These are phyloP conservation scores for Tetrax tetrax DNA, from an alignment of 2,113 vertebrate genomes.

Conservation along the genomic window DNA sequence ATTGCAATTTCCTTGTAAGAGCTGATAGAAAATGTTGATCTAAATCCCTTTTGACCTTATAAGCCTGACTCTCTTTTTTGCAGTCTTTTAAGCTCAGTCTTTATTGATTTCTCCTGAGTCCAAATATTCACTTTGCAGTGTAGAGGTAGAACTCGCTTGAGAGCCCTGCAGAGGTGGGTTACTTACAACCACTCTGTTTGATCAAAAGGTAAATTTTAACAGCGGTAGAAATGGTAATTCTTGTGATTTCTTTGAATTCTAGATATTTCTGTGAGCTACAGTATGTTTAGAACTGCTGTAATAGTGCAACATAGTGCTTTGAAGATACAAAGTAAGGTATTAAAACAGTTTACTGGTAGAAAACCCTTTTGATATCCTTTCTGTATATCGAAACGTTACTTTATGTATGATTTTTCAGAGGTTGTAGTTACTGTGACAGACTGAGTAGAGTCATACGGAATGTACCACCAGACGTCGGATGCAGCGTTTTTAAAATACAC, in stretches of 20 bases:
- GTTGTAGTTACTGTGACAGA: background rate
- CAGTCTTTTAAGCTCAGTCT: background rate
- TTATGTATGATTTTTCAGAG: background rate
- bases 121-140: background rate
- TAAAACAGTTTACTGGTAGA: background rate
- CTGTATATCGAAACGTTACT: background rate
- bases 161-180: background rate
- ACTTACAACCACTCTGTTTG: background rate
- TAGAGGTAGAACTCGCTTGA: background rate
- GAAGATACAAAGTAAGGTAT: background rate
- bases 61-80: background rate
- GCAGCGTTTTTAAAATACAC: background rate
- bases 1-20: background rate
- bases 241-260: background rate
- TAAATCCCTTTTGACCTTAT: background rate
- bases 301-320: background rate
- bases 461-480: background rate
- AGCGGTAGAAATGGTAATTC: background rate
- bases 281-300: background rate
- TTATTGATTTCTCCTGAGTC: background rate
- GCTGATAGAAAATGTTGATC: background rate
- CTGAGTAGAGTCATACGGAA: background rate
- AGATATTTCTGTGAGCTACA: background rate
- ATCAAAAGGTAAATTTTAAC: background rate
- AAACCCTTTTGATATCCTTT: background rate